Evolutionary conservation across 2,888 invertebrate genomes (phyloP).

Genomic region (Leptarthrus brevirostris): DNA sequence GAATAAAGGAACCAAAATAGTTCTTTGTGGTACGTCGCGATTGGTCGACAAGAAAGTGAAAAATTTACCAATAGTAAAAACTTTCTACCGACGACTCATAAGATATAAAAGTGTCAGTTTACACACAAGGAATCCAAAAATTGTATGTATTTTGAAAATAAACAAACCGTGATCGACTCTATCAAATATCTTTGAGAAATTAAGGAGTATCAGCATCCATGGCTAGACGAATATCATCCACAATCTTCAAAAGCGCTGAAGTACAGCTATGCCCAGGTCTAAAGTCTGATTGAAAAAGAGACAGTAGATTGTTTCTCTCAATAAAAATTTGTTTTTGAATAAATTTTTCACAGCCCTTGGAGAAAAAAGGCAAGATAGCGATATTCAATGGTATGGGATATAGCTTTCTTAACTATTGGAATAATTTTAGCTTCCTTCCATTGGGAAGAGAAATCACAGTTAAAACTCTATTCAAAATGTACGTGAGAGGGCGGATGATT

Average conservation of each 20-base stretch:
- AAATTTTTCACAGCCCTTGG: not conserved
- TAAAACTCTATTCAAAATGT: not conserved
- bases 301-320: not conserved
- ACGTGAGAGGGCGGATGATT: not conserved
- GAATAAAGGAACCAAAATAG: too few relatives aligned
- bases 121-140: not conserved
- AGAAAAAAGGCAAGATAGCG: too few relatives aligned
- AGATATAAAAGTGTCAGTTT: too few relatives aligned
- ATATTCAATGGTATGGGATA: too few relatives aligned
- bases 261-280: not conserved
- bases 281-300: not conserved
- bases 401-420: not conserved
- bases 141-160: not conserved
- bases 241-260: not conserved
- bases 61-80: too few relatives aligned
- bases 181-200: not conserved
- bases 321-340: not conserved
- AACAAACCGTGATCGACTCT: not conserved
- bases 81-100: too few relatives aligned
- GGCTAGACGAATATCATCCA: not conserved
- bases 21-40: too few relatives aligned
- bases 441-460: not conserved
- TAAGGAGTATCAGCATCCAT: not conserved
- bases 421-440: not conserved
- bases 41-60: too few relatives aligned